A percentile compares a stretch with the other conserved stretches of the same genome.
phyloP scores from a whole-genome alignment of 2,888 invertebrate genomes.

The Oxycera nigricornis region DNA sequence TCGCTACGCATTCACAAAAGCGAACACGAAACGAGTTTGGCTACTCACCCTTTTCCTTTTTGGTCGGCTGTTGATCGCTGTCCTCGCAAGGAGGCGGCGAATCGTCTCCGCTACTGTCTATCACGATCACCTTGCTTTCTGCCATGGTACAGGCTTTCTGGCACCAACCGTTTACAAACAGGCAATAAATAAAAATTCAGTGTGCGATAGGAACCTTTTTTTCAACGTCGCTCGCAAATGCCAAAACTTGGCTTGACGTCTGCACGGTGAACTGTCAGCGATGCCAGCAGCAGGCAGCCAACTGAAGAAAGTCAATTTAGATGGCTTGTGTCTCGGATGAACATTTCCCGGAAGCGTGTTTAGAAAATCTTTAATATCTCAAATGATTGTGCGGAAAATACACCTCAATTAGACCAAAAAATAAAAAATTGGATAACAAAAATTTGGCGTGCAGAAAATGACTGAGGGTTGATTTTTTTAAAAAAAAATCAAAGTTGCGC shows the following conservation, averaged over 20 bases:
- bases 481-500: too few species aligned
- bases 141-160: conserved; percentile 24
- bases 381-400: too few species aligned
- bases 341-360: too few species aligned
- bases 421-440: too few species aligned
- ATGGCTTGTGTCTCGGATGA: too few species aligned
- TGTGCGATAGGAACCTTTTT: conserved; percentile 19
- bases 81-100: neutral
- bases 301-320: too few species aligned
- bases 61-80: conserved; percentile 17
- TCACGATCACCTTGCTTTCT: conserved; percentile 24
- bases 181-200: conserved; percentile 28
- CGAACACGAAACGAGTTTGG: too few species aligned
- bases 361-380: too few species aligned
- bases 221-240: neutral
- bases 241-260: neutral
- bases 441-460: too few species aligned
- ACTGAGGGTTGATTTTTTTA: too few species aligned
- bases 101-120: conserved; percentile 31
- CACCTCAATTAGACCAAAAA: too few species aligned
- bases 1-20: too few species aligned
- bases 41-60: conserved; percentile 29
- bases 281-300: neutral
- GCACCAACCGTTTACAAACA: conserved; percentile 32
- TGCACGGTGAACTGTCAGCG: neutral